Conservation (phyloP, 2,888 invertebrate species). For the Dicranocentrus wangi region DNA sequence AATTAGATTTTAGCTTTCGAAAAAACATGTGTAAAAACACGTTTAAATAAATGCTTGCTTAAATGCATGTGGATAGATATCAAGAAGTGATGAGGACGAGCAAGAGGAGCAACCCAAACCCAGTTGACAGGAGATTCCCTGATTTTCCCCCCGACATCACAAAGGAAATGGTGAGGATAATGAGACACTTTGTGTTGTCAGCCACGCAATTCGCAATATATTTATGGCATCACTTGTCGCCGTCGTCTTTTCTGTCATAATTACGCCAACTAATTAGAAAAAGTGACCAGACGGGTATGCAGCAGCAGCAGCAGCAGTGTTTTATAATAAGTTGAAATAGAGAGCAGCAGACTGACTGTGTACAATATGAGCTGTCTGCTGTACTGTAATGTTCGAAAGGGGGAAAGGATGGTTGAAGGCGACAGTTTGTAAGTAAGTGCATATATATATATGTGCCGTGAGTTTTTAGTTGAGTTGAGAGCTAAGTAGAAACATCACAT, state of each 20-base stretch:
- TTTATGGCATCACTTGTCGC: conserved; percentile 63
- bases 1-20: too few relatives aligned
- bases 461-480: too few relatives aligned
- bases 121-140: too few relatives aligned
- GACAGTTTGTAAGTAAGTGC: conserved; percentile 30
- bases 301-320: background rate
- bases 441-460: background rate
- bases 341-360: too few relatives aligned
- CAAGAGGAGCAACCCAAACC: too few relatives aligned
- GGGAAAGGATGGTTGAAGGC: conserved; percentile 31
- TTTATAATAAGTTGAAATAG: too few relatives aligned
- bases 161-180: conserved; percentile 63
- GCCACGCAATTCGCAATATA: conserved; percentile 64
- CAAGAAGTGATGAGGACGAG: too few relatives aligned
- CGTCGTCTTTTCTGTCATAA: conserved; percentile 59
- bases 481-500: conserved; percentile 43
- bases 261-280: conserved; percentile 64
- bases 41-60: too few relatives aligned
- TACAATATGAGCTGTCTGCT: background rate
- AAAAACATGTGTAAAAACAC: too few relatives aligned
- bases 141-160: background rate
- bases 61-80: too few relatives aligned
- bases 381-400: conserved; percentile 12
- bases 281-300: conserved; percentile 55
- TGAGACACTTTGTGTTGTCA: conserved; percentile 66